phyloP scores from a whole-genome alignment of 2,888 invertebrate genomes.

The Imbricaverruca yamaguchii region DNA sequence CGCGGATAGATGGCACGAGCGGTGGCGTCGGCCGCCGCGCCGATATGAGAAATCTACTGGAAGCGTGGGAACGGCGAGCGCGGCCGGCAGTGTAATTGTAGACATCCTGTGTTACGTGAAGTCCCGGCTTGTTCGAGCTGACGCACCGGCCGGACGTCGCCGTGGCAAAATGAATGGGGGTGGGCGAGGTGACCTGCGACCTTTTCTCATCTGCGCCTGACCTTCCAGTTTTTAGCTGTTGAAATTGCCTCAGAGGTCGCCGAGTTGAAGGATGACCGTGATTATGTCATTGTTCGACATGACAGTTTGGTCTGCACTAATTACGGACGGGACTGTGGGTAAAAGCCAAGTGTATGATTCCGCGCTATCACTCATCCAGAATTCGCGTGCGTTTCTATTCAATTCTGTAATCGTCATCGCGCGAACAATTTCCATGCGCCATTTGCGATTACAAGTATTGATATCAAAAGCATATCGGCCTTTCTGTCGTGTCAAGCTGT shows the following conservation, averaged over 20 bases:
- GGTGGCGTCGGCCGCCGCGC: not conserved
- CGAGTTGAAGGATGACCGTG: conserved; percentile 2
- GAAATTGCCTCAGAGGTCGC: not conserved
- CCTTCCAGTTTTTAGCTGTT: conserved; percentile 4
- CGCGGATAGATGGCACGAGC: not conserved
- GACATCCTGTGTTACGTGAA: conserved; percentile 10
- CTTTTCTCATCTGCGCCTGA: not conserved
- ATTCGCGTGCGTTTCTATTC: conserved; percentile 1
- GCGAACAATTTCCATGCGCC: not conserved
- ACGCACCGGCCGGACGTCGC: not conserved
- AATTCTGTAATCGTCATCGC: not conserved
- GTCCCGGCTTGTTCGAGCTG: not conserved
- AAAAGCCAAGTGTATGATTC: conserved; percentile 9
- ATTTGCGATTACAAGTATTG: not conserved
- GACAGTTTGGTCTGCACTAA: conserved; percentile 8
- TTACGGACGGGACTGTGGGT: not conserved
- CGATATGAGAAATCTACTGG: not conserved
- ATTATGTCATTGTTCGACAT: conserved; percentile 18
- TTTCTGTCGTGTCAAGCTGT: not conserved
- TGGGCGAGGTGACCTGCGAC: not conserved
- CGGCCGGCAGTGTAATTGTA: conserved; percentile 2
- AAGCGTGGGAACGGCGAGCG: not conserved
- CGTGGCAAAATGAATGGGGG: not conserved
- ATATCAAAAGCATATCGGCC: not conserved
- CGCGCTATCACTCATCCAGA: not conserved